Evolutionary conservation across 1,140 invertebrate species (phyloP).

Genomic region (Hylaeus volcanicus): DNA sequence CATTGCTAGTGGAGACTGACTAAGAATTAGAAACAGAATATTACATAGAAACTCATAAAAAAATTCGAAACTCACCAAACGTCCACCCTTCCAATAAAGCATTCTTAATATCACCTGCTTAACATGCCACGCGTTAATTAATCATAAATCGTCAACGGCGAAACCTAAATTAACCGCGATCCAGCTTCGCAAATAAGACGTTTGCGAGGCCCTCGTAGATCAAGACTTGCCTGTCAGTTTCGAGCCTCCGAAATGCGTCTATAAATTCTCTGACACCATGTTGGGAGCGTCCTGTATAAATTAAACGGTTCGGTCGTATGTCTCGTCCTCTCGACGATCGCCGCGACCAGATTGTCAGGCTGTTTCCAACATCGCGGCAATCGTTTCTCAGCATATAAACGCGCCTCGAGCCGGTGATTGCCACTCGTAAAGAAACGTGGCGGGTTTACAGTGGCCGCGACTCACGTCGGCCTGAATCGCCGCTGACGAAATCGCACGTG

Average conservation of each 20-base stretch:
- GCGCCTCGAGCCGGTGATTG: constrained; percentile 36
- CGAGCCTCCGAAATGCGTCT: neutral
- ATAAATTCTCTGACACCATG: constrained; percentile 1
- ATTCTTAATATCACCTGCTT: neutral
- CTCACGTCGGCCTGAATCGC: constrained; percentile 42
- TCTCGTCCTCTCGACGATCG: constrained; percentile 15
- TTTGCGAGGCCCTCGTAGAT: neutral
- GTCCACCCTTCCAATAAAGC: neutral
- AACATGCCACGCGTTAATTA: neutral
- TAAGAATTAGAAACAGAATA: no score
- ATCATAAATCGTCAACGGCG: neutral
- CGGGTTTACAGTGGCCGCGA: constrained; percentile 35
- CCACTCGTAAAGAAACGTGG: constrained; percentile 50
- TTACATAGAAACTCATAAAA: no score
- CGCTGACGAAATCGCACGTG: constrained; percentile 26
- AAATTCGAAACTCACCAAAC: no score
- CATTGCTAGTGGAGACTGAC: no score
- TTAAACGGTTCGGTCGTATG: constrained; percentile 49
- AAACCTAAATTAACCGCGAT: neutral
- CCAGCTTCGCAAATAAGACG: no score
- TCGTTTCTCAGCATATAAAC: constrained; percentile 40
- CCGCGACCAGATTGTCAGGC: neutral
- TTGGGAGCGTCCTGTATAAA: constrained; percentile 34
- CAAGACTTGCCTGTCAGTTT: neutral
- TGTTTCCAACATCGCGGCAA: constrained; percentile 30